A percentile compares a stretch with the other conserved stretches of the same genome.
phyloP scores from a whole-genome alignment of 2,113 vertebrate genomes.

The Phyllostomus discolor region DNA sequence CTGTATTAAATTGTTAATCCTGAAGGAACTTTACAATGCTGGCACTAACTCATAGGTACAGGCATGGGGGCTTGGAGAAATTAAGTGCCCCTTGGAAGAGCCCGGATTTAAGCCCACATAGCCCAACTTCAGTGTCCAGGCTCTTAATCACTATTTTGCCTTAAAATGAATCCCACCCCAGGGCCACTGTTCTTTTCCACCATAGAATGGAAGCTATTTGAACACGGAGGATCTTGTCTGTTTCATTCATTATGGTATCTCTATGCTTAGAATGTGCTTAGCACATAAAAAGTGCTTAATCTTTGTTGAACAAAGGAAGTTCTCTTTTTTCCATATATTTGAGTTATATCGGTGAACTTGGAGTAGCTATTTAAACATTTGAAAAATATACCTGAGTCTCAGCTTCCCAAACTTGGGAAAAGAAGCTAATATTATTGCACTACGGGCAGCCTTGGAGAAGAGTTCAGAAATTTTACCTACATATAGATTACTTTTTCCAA shows the following conservation, averaged over 20 bases:
- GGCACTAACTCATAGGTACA: background rate
- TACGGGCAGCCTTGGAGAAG: background rate
- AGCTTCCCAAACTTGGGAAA: background rate
- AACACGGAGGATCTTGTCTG: background rate
- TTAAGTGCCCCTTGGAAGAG: background rate
- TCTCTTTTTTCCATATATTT: background rate
- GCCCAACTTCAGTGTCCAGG: background rate
- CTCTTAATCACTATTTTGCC: background rate
- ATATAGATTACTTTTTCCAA: background rate
- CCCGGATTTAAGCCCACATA: background rate
- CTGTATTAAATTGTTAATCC: background rate
- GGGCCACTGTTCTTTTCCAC: background rate
- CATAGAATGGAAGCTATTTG: background rate
- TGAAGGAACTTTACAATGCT: background rate
- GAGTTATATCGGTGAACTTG: background rate
- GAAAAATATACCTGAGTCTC: background rate
- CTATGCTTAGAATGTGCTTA: background rate
- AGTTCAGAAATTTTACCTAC: background rate
- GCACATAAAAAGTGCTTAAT: background rate
- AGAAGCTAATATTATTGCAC: background rate
- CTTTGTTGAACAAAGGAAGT: background rate
- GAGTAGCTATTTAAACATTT: background rate
- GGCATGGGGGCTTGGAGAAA: background rate
- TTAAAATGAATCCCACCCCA: background rate
- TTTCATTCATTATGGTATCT: background rate